Conservation (phyloP, 2,888 invertebrate species). For the Zygothrica quintamaculata region DNA sequence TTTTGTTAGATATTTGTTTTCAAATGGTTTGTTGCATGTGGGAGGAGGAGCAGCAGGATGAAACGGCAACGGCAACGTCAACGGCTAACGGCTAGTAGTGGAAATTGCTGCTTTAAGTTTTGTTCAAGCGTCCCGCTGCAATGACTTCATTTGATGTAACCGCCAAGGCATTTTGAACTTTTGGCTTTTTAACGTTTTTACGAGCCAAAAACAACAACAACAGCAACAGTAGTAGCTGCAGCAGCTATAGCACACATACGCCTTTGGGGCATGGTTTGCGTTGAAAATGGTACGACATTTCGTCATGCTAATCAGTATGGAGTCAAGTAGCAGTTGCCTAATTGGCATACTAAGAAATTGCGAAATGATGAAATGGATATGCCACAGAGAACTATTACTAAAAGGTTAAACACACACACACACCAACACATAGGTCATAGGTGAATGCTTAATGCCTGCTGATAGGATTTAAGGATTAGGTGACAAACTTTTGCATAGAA, state of each 20-base stretch:
- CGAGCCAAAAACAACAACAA: constrained; percentile 28
- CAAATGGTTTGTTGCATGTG: constrained; percentile 11
- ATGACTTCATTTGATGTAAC: constrained; percentile 73
- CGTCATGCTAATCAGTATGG: constrained; percentile 74
- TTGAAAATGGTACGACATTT: constrained; percentile 70
- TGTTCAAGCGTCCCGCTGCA: constrained; percentile 24
- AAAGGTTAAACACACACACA: constrained; percentile 12
- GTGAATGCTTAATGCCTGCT: too few species aligned
- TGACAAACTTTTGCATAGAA: too few species aligned
- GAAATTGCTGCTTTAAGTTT: too few species aligned
- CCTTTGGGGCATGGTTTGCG: constrained; percentile 26
- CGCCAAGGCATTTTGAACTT: constrained; percentile 72
- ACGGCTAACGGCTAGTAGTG: too few species aligned
- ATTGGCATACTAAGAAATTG: constrained; percentile 35
- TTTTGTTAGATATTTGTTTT: constrained; percentile 60
- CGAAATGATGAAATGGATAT: constrained; percentile 27
- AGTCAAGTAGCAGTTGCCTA: constrained; percentile 45
- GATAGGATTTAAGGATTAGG: too few species aligned
- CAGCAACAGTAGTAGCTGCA: too few species aligned
- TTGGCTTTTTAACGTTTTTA: constrained; percentile 61
- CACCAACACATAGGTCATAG: too few species aligned
- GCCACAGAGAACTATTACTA: neutral
- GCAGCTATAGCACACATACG: constrained; percentile 37
- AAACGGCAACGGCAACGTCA: too few species aligned
- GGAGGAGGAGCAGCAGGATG: neutral